Evolutionary conservation across 2,113 vertebrate species (phyloP).

Genomic region (Chionomys nivalis): DNA sequence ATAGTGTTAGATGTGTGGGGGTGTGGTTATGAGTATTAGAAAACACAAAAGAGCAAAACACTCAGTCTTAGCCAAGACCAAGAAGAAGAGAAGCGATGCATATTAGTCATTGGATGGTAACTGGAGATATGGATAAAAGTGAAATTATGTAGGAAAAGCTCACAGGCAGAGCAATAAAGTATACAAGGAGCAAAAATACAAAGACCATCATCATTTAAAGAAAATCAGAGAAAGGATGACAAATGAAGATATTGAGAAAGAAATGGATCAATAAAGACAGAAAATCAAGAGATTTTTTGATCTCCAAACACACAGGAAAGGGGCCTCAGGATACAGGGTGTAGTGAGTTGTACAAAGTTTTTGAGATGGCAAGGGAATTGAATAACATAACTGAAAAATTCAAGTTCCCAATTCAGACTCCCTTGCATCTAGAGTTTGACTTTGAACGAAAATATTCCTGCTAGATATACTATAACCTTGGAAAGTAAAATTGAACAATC

Average conservation of each 20-base stretch:
- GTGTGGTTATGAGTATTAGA: neutral
- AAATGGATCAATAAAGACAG: neutral
- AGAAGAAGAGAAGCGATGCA: neutral
- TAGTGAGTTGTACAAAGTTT: neutral
- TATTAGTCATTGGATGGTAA: neutral
- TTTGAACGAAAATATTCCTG: neutral
- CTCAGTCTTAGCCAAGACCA: neutral
- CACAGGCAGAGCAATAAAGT: neutral
- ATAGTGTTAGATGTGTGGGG: neutral
- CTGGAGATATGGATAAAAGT: neutral
- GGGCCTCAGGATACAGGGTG: neutral
- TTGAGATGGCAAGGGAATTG: neutral
- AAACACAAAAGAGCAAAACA: neutral
- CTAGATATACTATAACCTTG: neutral
- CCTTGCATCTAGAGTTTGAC: neutral
- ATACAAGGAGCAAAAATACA: neutral
- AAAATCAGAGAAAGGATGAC: neutral
- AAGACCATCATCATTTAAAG: neutral
- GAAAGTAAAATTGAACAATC: neutral
- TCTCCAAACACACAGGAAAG: neutral
- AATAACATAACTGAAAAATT: neutral
- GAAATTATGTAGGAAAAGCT: neutral
- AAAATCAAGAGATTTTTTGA: neutral
- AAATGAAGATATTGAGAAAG: neutral
- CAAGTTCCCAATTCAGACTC: neutral